Evolutionary conservation across 2,797 vertebrate species (phyloP), one percentile per base, ranked within the genome.

Genomic region (Macropus fuliginosus): DNA sequence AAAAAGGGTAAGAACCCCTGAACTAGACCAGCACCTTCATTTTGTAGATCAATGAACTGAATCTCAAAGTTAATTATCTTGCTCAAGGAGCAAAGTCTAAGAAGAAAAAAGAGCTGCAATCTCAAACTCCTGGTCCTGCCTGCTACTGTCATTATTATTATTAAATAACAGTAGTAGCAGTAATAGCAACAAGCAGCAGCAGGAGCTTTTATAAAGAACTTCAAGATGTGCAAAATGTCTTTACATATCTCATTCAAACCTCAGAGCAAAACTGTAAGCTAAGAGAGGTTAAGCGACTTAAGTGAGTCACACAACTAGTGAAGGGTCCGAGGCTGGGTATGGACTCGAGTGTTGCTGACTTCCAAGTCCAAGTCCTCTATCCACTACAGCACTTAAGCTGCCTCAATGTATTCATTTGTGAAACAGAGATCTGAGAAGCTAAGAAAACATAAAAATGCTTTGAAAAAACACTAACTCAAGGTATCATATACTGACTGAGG

Each of bases 231-330:
- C 66, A 74, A 74, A 74, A 40, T 8, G 6, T 81, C 16, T 74
- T 24, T 24, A 9, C 21, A 6, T 40, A 46, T 24, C n/a, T 81
- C 18, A 40, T 46, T 46, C 21, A 24, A 34, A n/a, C 4, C 52
- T 46, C 90, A 93, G 55, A 91, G 66, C 50, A 92, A 16, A 57
- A 54, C 55, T 54, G 54, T 3, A 34, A 55, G 28, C 87, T 0
- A 57, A 81, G 12, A 66, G 40, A 56, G 13, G 13, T 89, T 74
- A 93, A 59, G 0, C 31, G 50, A 50, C 55, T 93, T 94, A 54
- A 94, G 91, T 24, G 93, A 96, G 92, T 66, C n/a, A 54, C 46
- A 74, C 16, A 92, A 54, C 54, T 96, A 87, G 55, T 34, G 54
- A 24, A 1, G 94, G 3, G 54, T 56, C 56, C 95, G 0, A 91